Base-by-base conservation (phyloP, 2,888 invertebrate genomes). In the Hypercompe scribonia region DNA sequence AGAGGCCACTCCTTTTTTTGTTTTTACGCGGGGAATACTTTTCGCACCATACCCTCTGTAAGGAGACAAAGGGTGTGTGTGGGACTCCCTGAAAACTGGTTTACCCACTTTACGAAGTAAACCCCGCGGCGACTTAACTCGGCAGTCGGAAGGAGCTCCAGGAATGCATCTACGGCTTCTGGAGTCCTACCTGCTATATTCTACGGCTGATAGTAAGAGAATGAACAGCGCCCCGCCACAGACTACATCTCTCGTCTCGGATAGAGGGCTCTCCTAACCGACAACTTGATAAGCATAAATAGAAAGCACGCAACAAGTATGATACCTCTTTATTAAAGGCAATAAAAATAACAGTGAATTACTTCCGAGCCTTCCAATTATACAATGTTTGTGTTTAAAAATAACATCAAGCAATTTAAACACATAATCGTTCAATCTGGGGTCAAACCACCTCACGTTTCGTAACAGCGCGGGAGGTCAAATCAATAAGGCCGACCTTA, bases 401-500 rank as follows among this genome's bases (percentile, higher is more conserved):
- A 65, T 68, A 68, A 72, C 68, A 31, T 18, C 3, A 5, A 68
- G n/a, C 66, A 72, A 67, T 66, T 73, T 67, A 33, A 65, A 68
- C 54, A 66, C 58, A 68, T 82, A 78, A 84, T 75, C 72, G 66
- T 68, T 74, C 69, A 78, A 77, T 79, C 74, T 77, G 65, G 71
- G 77, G 74, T 76, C 70, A 70, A 68, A 82, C 58, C 68, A 67
- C 67, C 72, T 46, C 58, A 28, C 68, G 78, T 85, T 81, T 80
- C 74, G 80, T 73, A 76, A 81, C 64, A 61, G 66, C 70, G 39
- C 72, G 70, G 81, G 84, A 90, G 89, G 90, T 89, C 87, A 80
- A 80, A 86, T 84, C 86, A 89, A 90, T 89, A 81, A 76, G 72
- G 34, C 34, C 71, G 88, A 83, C 89, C 90, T 89, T 85, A 87